Percentiles rank a stretch among this genome's conserved stretches.
These are phyloP conservation scores for Ramphastos sulfuratus DNA, from an alignment of 2,113 vertebrate species.

Conservation along the genomic window DNA sequence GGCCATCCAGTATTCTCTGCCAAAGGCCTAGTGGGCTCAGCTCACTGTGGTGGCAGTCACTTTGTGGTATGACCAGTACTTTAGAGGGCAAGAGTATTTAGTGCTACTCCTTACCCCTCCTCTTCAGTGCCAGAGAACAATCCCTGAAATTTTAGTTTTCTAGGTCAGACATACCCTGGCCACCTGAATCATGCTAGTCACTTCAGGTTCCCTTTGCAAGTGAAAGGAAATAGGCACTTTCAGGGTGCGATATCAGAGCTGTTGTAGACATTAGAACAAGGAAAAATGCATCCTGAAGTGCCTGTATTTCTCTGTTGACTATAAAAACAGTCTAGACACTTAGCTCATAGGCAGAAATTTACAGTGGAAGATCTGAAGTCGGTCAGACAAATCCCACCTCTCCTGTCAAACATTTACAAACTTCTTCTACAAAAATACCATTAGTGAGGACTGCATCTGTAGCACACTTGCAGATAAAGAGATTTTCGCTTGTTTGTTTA, in stretches of 20 bases:
- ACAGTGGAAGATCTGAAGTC: conserved; percentile 18
- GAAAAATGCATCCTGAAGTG: conserved; percentile 12
- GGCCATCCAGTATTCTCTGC: not conserved
- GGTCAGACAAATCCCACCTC: not conserved
- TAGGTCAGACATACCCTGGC: not conserved
- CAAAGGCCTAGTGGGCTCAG: not conserved
- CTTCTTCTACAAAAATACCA: not conserved
- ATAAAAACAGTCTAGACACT: conserved; percentile 26
- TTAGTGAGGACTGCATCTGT: not conserved
- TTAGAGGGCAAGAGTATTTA: not conserved
- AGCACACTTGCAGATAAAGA: not conserved
- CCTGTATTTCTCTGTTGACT: not conserved
- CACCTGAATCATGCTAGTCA: not conserved
- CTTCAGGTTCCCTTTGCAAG: not conserved
- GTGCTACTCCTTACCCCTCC: not conserved
- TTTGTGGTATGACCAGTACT: not conserved
- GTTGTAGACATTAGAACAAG: not conserved
- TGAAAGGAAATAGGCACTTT: not conserved
- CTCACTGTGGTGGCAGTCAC: not conserved
- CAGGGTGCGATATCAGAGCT: not conserved
- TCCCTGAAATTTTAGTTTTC: not conserved
- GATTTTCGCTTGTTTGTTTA: not conserved
- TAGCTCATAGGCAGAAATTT: conserved; percentile 17
- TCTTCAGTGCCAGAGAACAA: not conserved
- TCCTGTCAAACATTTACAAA: not conserved